A percentile compares a stretch with the other conserved stretches of the same genome.
Conservation (phyloP, 2,797 vertebrate genomes). For the Xiphorhynchus erythropygius region DNA sequence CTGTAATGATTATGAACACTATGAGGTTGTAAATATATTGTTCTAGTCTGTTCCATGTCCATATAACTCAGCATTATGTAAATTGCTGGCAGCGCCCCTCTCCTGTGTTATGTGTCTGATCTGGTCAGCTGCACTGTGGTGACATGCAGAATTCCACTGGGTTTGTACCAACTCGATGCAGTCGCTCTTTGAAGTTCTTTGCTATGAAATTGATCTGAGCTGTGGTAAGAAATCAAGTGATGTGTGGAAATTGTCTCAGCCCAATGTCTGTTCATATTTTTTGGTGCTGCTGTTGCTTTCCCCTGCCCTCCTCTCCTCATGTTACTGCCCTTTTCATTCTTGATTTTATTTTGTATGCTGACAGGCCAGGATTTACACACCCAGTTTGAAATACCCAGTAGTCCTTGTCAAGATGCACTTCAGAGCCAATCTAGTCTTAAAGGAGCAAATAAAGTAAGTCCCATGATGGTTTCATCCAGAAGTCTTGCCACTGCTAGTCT, state of each 20-base stretch:
- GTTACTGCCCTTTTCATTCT: neutral
- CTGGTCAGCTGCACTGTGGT: neutral
- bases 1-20: neutral
- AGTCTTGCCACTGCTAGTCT: neutral
- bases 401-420: neutral
- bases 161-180: neutral
- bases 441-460: neutral
- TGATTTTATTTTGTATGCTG: neutral
- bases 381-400: neutral
- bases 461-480: neutral
- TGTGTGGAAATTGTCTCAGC: neutral
- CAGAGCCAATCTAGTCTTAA: neutral
- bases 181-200: neutral
- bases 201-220: neutral
- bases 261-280: neutral
- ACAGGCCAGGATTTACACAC: neutral
- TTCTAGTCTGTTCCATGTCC: neutral
- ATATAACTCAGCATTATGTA: neutral
- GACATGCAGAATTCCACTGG: neutral
- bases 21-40: neutral
- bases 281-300: neutral
- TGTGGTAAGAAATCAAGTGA: accelerated
- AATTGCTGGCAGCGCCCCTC: neutral
- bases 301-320: neutral
- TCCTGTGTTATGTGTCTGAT: neutral